phyloP scores from a whole-genome alignment of 2,888 invertebrate genomes.

The Volucella inanis region DNA sequence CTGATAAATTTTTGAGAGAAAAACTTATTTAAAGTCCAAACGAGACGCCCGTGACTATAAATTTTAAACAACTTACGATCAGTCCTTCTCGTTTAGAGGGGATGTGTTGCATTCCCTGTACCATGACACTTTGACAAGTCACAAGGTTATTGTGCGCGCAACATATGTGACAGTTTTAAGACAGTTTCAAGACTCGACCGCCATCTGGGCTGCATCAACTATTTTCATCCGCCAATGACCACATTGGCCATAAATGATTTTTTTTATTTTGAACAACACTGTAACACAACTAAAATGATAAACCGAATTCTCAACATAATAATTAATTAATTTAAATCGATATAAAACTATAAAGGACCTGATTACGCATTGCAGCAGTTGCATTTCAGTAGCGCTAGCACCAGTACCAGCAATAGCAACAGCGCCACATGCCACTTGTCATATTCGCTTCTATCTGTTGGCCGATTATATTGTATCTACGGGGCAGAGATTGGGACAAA shows the following conservation, averaged over 20 bases:
- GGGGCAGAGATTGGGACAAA: neutral
- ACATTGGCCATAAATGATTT: neutral
- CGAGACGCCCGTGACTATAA: too few relatives aligned
- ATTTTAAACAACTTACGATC: too few relatives aligned
- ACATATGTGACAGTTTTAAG: too few relatives aligned
- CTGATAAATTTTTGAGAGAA: too few relatives aligned
- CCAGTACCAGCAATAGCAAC: conserved; percentile 5
- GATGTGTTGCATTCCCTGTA: too few relatives aligned
- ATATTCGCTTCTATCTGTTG: neutral
- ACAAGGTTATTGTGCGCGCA: too few relatives aligned
- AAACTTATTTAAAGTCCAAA: too few relatives aligned
- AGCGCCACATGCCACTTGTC: conserved; percentile 51
- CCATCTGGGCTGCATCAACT: neutral
- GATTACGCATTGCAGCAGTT: conserved; percentile 56
- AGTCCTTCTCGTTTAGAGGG: too few relatives aligned
- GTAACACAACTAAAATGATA: conserved; percentile 45
- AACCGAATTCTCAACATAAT: conserved; percentile 58
- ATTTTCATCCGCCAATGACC: conserved; percentile 23
- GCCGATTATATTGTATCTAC: conserved; percentile 12
- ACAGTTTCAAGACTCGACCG: too few relatives aligned
- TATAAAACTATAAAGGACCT: conserved; percentile 33
- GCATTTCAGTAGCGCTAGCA: too few relatives aligned
- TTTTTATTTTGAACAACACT: conserved; percentile 17
- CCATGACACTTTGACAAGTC: too few relatives aligned
- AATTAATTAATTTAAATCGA: conserved; percentile 67